These are phyloP conservation scores for Catajapyx aquilonaris DNA, from an alignment of 1,140 invertebrate genomes.

Conservation along the genomic window DNA sequence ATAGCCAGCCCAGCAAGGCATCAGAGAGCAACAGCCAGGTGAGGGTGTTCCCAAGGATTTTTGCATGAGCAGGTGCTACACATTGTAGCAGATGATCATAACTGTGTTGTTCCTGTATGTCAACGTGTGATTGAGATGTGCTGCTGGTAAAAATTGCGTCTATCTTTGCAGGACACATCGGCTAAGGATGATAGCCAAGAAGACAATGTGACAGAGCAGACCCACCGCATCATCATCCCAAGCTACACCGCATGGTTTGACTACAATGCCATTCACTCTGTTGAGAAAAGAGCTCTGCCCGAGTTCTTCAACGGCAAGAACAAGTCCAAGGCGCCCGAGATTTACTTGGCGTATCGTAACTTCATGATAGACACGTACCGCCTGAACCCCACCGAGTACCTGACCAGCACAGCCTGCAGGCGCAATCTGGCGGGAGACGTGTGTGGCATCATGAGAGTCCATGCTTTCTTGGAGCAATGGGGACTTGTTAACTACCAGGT, in stretches of 20 bases:
- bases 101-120: no score
- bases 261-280: slow-evolving; percentile 42
- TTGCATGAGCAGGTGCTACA: no score
- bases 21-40: neutral
- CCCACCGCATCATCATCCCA: slow-evolving; percentile 33
- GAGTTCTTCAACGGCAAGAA: slow-evolving; percentile 49
- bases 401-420: slow-evolving; percentile 43
- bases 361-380: slow-evolving; percentile 55
- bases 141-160: no score
- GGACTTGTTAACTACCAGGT: slow-evolving; percentile 46
- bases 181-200: neutral
- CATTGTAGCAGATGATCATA: no score
- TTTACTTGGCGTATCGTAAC: slow-evolving; percentile 42
- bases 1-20: slow-evolving; percentile 33
- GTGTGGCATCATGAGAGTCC: slow-evolving; percentile 44
- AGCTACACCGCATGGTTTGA: slow-evolving; percentile 53
- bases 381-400: slow-evolving; percentile 45
- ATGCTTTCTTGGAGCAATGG: slow-evolving; percentile 51
- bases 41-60: no score
- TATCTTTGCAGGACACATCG: no score
- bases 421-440: slow-evolving; percentile 48
- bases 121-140: no score
- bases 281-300: slow-evolving; percentile 40
- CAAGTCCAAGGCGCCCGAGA: slow-evolving; percentile 43
- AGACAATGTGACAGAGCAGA: neutral